Conservation (phyloP, 35 echinoderm and acorn worm species). For the Holothuria glaberrima region DNA sequence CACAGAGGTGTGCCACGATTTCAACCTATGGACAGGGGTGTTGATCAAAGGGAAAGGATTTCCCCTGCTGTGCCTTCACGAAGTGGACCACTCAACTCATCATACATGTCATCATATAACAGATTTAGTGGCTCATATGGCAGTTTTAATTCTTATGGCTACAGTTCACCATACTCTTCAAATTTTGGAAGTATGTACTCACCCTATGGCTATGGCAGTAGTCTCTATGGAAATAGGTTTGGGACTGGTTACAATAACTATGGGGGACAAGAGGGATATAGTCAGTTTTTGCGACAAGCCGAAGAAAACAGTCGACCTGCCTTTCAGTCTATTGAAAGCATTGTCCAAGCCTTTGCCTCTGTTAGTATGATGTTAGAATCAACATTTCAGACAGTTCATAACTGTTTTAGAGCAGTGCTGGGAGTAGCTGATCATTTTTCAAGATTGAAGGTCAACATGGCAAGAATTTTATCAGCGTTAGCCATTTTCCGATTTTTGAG, state of each 20-base stretch:
- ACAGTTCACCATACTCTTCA: conserved; percentile 18
- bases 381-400: conserved; percentile 92
- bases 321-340: conserved; percentile 97
- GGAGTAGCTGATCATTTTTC: conserved; percentile 97
- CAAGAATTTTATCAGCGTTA: conserved; percentile 81
- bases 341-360: conserved; percentile 95
- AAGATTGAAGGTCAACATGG: conserved; percentile 87
- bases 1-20: conserved; percentile 9
- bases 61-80: not conserved
- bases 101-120: not conserved
- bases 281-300: conserved; percentile 87
- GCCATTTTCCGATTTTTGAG: conserved; percentile 81
- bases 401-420: conserved; percentile 90
- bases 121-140: not conserved
- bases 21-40: conserved; percentile 28
- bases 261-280: conserved; percentile 54
- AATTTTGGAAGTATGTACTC: conserved; percentile 78
- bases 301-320: conserved; percentile 93
- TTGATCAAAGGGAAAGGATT: not conserved
- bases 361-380: conserved; percentile 99
- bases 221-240: conserved; percentile 75
- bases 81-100: not conserved
- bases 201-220: conserved; percentile 63
- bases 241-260: conserved; percentile 48
- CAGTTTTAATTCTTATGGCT: conserved; percentile 46